A percentile compares a stretch with the other conserved stretches of the same genome.
Conservation (phyloP, 1,140 invertebrate species). For the Hyles euphorbiae region DNA sequence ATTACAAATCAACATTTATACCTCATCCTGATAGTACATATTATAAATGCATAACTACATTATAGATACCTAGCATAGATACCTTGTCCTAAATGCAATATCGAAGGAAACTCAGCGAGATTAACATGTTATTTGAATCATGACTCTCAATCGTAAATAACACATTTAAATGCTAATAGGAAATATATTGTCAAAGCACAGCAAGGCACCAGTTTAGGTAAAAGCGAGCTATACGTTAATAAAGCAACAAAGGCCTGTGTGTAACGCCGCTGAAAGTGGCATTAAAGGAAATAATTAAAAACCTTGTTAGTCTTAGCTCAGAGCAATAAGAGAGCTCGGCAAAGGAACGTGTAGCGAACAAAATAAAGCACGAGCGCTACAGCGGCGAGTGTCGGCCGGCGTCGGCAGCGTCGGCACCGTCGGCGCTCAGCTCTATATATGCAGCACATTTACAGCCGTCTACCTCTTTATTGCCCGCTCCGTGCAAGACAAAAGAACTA, state of each 20-base stretch:
- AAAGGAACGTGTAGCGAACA: conserved; percentile 55
- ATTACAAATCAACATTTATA: no score
- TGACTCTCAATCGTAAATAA: no score
- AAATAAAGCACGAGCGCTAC: conserved; percentile 56
- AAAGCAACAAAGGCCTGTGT: conserved; percentile 37
- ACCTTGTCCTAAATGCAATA: no score
- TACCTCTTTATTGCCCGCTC: conserved; percentile 63
- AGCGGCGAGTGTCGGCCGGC: background rate
- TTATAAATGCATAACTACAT: no score
- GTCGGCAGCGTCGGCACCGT: conserved; percentile 22
- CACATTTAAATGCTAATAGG: no score
- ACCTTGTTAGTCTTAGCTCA: conserved; percentile 65
- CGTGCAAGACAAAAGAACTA: conserved; percentile 61
- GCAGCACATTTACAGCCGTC: conserved; percentile 64
- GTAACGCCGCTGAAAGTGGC: conserved; percentile 53
- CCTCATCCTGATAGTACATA: no score
- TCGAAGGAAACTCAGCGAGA: no score
- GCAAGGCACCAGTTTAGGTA: no score
- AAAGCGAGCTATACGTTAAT: background rate
- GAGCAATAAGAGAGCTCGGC: conserved; percentile 60
- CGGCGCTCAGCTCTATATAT: conserved; percentile 59
- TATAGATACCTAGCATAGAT: no score
- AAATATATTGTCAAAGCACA: no score
- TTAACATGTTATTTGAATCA: no score
- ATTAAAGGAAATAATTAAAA: conserved; percentile 74